A percentile compares a stretch with the other conserved stretches of the same genome.
Evolutionary conservation across 2,113 vertebrate species (phyloP).

Genomic region (Sebastes schlegelii): DNA sequence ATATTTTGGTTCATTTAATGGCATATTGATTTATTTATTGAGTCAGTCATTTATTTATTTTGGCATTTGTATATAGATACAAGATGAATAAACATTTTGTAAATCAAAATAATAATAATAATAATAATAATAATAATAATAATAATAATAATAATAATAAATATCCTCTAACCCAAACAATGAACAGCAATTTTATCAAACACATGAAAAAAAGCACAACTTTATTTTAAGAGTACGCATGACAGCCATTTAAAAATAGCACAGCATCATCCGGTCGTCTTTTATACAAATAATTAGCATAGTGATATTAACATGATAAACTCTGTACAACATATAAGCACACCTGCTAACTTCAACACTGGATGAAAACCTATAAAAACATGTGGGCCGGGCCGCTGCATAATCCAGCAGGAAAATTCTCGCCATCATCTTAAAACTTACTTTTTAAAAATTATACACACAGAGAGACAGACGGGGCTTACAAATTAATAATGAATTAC

Average conservation of each 20-base stretch:
- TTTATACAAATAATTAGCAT: constrained; percentile 59
- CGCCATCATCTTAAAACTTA: neutral
- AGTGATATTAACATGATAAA: constrained; percentile 67
- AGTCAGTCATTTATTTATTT: no score
- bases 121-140: no score
- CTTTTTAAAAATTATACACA: neutral
- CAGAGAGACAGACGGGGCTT: neutral
- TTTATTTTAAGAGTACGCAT: constrained; percentile 64
- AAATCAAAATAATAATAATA: no score
- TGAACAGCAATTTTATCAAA: constrained; percentile 1
- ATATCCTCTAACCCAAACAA: neutral
- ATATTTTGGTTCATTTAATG: no score
- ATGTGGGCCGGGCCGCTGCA: neutral
- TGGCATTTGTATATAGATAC: no score
- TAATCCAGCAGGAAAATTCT: constrained; percentile 18
- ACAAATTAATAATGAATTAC: constrained; percentile 19
- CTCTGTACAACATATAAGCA: constrained; percentile 34
- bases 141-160: no score
- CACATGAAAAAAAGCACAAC: neutral
- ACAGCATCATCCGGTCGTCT: constrained; percentile 31
- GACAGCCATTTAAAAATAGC: constrained; percentile 58
- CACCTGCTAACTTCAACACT: neutral
- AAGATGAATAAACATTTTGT: no score
- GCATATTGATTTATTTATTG: no score
- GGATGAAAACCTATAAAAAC: neutral